Evolutionary conservation across 2,888 invertebrate genomes (phyloP).

Genomic region (Torymus tubicola): DNA sequence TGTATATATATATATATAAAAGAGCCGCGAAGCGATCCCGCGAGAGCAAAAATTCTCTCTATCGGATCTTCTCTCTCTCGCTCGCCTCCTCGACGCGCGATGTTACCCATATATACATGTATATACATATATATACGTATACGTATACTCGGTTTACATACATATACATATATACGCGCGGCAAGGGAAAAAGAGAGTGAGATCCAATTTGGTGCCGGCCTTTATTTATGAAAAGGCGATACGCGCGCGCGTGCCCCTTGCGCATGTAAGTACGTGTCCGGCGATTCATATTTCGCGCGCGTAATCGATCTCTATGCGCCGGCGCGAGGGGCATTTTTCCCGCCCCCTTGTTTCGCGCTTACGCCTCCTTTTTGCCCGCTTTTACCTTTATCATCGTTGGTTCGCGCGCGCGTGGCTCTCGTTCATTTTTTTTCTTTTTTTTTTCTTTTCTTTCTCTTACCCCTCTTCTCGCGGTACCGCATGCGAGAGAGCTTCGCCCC

Average conservation of each 20-base stretch:
- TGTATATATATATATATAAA: slow-evolving; percentile 4
- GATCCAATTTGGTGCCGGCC: slow-evolving; percentile 58
- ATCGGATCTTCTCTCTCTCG: slow-evolving; percentile 21
- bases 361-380: slow-evolving; percentile 5
- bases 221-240: slow-evolving; percentile 57
- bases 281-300: slow-evolving; percentile 52
- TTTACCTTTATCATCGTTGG: slow-evolving; percentile 33
- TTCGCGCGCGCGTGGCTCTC: neutral
- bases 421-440: slow-evolving; percentile 27
- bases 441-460: slow-evolving; percentile 13
- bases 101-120: slow-evolving; percentile 20
- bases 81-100: neutral
- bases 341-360: slow-evolving; percentile 38
- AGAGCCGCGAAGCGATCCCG: slow-evolving; percentile 12
- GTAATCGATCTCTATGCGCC: slow-evolving; percentile 49
- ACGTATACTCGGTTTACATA: too few species aligned
- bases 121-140: neutral
- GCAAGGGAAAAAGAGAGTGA: slow-evolving; percentile 23
- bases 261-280: slow-evolving; percentile 21
- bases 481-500: neutral
- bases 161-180: too few species aligned
- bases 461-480: neutral
- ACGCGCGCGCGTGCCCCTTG: slow-evolving; percentile 20
- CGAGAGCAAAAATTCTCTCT: slow-evolving; percentile 18
- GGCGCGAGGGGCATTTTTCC: slow-evolving; percentile 25